Conservation (phyloP, 2,113 vertebrate species). For the Vidua chalybeata region DNA sequence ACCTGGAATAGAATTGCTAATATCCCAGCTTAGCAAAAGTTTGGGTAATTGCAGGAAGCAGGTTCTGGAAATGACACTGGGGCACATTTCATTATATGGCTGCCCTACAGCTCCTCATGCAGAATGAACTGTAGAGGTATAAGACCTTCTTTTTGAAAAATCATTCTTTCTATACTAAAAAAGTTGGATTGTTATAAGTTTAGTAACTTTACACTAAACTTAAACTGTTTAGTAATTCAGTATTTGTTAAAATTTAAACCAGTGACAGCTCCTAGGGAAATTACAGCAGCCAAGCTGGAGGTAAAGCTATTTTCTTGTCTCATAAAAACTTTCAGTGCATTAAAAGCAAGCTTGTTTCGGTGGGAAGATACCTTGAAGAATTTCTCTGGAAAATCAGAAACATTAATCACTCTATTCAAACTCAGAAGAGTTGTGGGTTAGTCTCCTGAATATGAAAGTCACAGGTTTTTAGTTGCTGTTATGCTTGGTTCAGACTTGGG, state of each 20-base stretch:
- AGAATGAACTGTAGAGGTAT: background rate
- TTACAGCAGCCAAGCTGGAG: background rate
- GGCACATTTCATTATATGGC: background rate
- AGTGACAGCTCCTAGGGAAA: background rate
- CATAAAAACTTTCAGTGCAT: background rate
- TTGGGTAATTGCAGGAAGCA: background rate
- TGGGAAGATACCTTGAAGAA: background rate
- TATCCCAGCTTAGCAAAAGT: background rate
- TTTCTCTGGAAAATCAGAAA: background rate
- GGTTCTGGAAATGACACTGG: background rate
- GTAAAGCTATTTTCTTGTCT: background rate
- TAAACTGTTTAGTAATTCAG: background rate
- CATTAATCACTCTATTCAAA: background rate
- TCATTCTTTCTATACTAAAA: background rate
- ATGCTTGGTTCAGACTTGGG: background rate
- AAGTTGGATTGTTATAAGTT: background rate
- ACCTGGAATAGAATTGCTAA: background rate
- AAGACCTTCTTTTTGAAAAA: background rate
- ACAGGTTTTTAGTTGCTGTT: background rate
- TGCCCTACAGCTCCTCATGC: background rate
- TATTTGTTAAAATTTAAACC: constrained; percentile 22
- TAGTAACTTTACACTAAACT: background rate
- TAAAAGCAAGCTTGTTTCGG: background rate
- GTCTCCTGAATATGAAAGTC: background rate
- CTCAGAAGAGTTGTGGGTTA: background rate